phyloP scores from a whole-genome alignment of 2,797 vertebrate species.

The Peromyscus nudipes region DNA sequence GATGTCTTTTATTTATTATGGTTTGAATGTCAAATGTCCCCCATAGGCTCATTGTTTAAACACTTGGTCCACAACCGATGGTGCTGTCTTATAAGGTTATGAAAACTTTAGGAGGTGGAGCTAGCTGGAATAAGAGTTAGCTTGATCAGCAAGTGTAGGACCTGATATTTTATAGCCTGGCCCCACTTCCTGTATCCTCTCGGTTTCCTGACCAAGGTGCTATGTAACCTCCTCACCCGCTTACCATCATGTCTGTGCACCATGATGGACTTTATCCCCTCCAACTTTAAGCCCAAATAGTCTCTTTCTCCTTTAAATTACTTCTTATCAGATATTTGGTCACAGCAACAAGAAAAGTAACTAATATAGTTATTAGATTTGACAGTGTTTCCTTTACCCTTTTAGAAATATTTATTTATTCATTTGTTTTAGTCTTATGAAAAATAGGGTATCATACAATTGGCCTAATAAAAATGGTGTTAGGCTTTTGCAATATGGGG shows the following conservation, averaged over 20 bases:
- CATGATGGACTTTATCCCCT: neutral
- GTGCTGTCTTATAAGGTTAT: neutral
- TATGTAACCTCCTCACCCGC: rapidly evolving
- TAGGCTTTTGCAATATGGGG: neutral
- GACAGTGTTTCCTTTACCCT: neutral
- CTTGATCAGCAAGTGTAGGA: neutral
- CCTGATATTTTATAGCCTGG: neutral
- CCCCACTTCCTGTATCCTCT: neutral
- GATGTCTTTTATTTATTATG: neutral
- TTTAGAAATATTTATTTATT: neutral
- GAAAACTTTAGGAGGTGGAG: neutral
- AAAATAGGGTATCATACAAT: neutral
- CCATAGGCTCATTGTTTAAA: neutral
- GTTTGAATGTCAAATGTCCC: neutral
- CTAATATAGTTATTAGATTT: neutral
- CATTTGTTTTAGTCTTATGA: neutral
- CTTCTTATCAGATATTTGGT: neutral
- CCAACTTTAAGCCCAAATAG: neutral
- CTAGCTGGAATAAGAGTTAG: neutral
- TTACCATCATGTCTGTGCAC: neutral
- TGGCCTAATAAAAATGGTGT: neutral
- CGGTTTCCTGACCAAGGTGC: neutral
- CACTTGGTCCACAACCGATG: neutral
- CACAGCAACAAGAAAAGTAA: neutral
- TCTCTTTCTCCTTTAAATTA: neutral